phyloP scores from a whole-genome alignment of 37 sponge, comb jelly and placozoan species.

The Mnemiopsis leidyi region DNA sequence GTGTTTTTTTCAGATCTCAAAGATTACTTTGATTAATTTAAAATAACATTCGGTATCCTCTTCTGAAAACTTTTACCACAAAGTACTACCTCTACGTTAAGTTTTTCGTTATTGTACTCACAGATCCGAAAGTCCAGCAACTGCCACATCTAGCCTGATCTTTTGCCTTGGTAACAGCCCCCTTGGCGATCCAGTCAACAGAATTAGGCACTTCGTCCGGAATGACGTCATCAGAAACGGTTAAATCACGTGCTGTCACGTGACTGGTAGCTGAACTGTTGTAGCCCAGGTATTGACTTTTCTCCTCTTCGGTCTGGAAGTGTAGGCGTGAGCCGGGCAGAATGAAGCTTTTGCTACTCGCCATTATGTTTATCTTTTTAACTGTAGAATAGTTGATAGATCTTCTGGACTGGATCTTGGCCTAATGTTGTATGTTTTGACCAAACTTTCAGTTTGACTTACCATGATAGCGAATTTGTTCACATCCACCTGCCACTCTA shows the following conservation, averaged over 20 bases:
- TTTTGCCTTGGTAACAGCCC: constrained; percentile 22
- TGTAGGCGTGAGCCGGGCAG: too few species aligned
- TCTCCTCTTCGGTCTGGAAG: neutral
- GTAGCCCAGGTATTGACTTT: neutral
- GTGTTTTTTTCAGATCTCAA: neutral
- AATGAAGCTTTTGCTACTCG: too few species aligned
- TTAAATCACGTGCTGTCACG: neutral
- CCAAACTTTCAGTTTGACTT: too few species aligned
- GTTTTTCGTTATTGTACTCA: too few species aligned
- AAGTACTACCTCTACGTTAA: too few species aligned
- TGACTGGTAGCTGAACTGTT: neutral
- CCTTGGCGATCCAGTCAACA: neutral
- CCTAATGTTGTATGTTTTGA: too few species aligned
- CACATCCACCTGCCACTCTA: neutral
- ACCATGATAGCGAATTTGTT: constrained; percentile 22
- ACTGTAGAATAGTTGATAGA: too few species aligned
- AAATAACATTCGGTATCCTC: too few species aligned
- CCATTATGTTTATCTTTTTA: too few species aligned
- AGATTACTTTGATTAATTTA: too few species aligned
- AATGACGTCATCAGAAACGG: neutral
- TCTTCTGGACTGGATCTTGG: too few species aligned
- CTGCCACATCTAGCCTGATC: constrained; percentile 27
- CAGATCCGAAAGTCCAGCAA: constrained; percentile 43
- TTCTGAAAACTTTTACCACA: too few species aligned
- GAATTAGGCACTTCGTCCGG: neutral